Evolutionary conservation across 2,888 invertebrate species (phyloP).

Genomic region (Parascotia fuliginaria): DNA sequence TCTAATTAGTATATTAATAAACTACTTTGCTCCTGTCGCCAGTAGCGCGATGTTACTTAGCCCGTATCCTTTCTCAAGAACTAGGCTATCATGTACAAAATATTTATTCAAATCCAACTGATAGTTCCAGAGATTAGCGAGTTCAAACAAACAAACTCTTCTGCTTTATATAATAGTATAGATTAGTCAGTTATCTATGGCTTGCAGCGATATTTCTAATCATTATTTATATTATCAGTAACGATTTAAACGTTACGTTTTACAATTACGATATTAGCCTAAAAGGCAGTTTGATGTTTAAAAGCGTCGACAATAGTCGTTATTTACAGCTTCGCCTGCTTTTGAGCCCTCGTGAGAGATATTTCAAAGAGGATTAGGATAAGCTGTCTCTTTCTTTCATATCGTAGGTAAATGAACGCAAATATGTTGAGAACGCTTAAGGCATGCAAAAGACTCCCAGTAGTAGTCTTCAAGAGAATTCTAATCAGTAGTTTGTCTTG

Average conservation of each 20-base stretch:
- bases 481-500: constrained; percentile 13
- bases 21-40: too few relatives aligned
- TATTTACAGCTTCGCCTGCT: constrained; percentile 20
- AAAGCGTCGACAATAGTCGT: constrained; percentile 17
- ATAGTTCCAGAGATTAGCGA: too few relatives aligned
- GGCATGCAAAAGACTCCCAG: constrained; percentile 4
- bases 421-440: constrained; percentile 5
- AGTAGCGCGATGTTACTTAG: too few relatives aligned
- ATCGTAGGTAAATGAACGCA: background rate
- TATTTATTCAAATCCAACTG: too few relatives aligned
- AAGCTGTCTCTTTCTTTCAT: constrained; percentile 9
- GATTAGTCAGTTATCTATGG: too few relatives aligned
- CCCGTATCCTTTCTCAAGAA: too few relatives aligned
- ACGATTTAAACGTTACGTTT: background rate
- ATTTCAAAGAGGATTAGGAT: constrained; percentile 25
- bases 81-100: too few relatives aligned
- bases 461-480: constrained; percentile 19
- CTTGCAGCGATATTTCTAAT: background rate
- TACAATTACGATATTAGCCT: constrained; percentile 1
- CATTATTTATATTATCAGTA: constrained; percentile 6
- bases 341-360: constrained; percentile 20
- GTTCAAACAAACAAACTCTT: too few relatives aligned
- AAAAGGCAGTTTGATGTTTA: constrained; percentile 15
- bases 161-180: too few relatives aligned
- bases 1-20: too few relatives aligned